These are phyloP conservation scores for Drosophila pectinifera DNA, from an alignment of 1,140 invertebrate genomes.

Conservation along the genomic window DNA sequence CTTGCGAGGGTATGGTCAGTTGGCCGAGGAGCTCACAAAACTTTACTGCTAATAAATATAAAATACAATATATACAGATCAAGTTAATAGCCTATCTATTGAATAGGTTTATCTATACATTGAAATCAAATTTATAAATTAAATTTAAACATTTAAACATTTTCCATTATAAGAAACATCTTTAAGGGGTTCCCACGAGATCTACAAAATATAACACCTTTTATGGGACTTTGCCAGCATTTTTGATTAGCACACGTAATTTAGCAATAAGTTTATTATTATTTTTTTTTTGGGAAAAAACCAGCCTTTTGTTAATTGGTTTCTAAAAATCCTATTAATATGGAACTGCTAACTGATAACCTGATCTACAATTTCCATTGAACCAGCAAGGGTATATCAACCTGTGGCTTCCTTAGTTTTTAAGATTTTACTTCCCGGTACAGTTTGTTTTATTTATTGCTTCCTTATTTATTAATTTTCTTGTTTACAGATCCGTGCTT, in stretches of 20 bases:
- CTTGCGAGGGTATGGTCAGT: not conserved
- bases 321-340: conserved; percentile 18
- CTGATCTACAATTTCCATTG: not conserved
- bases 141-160: too few species aligned
- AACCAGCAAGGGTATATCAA: conserved; percentile 8
- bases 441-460: conserved; percentile 7
- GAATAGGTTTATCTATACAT: too few species aligned
- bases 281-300: not conserved
- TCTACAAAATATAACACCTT: not conserved
- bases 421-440: not conserved
- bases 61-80: too few species aligned
- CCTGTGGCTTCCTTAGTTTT: not conserved
- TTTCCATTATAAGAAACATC: too few species aligned
- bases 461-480: conserved; percentile 31
- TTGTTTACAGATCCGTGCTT: conserved; percentile 94
- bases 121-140: too few species aligned
- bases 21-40: not conserved
- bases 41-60: too few species aligned
- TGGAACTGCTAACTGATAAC: not conserved
- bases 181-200: too few species aligned
- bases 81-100: too few species aligned
- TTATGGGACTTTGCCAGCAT: not conserved
- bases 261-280: not conserved
- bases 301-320: conserved; percentile 1
- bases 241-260: not conserved